Conservation (phyloP, 2,113 vertebrate species). For the Eulemur macaco region DNA sequence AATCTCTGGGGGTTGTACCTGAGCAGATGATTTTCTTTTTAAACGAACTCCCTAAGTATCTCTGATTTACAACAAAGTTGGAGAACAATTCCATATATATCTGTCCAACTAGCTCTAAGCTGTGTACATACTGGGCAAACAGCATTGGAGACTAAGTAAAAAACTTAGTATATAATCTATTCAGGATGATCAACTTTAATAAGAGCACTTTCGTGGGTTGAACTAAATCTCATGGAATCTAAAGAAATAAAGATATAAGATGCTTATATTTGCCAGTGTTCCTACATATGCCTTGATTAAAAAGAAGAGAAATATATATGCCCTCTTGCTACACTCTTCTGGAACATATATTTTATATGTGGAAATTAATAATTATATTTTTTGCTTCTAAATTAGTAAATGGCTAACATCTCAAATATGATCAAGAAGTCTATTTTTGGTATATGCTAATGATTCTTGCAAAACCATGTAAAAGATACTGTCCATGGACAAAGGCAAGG, state of each 20-base stretch:
- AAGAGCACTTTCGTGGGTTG: neutral
- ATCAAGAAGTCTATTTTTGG: neutral
- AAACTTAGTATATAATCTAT: neutral
- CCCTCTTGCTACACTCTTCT: neutral
- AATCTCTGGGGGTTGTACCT: neutral
- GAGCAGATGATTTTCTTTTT: neutral
- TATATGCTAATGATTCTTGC: neutral
- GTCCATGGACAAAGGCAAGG: neutral
- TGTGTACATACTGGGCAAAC: neutral
- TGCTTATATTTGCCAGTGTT: neutral
- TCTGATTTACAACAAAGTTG: neutral
- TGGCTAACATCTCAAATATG: neutral
- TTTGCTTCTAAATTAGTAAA: neutral
- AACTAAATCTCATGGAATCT: neutral
- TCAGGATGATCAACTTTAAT: neutral
- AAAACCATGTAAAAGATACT: neutral
- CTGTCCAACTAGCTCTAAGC: neutral
- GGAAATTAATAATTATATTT: neutral
- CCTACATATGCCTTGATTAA: neutral
- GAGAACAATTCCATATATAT: neutral
- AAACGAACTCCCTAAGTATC: neutral
- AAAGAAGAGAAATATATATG: neutral
- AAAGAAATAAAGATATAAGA: neutral
- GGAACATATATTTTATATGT: neutral
- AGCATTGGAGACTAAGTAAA: neutral